phyloP scores from a whole-genome alignment of 2,797 vertebrate genomes.

The Babyrousa celebensis region DNA sequence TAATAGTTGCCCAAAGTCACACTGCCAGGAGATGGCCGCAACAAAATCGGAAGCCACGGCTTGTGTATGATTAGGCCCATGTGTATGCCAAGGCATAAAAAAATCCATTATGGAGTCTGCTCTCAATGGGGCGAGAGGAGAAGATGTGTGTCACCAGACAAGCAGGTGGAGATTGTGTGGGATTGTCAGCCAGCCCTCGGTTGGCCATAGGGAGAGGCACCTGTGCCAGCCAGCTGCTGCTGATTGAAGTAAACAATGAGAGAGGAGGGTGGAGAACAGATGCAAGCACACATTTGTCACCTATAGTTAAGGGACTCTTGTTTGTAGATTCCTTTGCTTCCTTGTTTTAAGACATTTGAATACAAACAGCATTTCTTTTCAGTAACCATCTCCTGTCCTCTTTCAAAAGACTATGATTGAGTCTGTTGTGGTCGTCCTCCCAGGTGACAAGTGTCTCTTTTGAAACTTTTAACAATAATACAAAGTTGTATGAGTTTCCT shows the following conservation, averaged over 20 bases:
- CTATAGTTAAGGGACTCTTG: not conserved
- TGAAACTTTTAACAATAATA: not conserved
- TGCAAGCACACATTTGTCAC: not conserved
- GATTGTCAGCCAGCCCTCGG: not conserved
- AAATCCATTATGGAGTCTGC: not conserved
- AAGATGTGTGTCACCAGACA: not conserved
- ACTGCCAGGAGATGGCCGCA: not conserved
- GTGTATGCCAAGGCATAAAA: not conserved
- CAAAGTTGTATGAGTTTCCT: not conserved
- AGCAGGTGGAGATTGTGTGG: not conserved
- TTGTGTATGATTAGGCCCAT: not conserved
- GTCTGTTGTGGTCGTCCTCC: not conserved
- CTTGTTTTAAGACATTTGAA: slow-evolving; percentile 26
- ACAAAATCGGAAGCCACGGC: not conserved
- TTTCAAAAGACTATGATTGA: slow-evolving; percentile 10
- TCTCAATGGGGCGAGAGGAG: not conserved
- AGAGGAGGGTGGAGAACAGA: not conserved
- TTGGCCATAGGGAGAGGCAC: not conserved
- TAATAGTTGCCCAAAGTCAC: not conserved
- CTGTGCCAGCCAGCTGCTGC: not conserved
- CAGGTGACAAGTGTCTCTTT: not conserved
- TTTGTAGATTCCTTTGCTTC: not conserved
- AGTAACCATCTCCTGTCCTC: not conserved
- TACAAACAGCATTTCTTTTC: slow-evolving; percentile 35
- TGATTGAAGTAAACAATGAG: not conserved